Conservation (phyloP, 2,113 vertebrate species). For the Pungitius pungitius region DNA sequence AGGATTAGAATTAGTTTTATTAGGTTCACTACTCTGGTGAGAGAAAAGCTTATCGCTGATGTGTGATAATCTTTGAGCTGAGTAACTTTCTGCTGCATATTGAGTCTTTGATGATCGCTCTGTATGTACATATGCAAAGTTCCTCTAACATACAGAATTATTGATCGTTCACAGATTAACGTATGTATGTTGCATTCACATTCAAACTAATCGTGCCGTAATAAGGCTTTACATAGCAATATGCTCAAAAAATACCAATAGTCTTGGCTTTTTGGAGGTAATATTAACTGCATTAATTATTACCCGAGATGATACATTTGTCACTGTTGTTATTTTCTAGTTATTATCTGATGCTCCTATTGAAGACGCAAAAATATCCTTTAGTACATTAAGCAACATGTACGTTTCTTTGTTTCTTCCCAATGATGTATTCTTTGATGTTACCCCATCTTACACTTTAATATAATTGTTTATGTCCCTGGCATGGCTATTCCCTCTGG, state of each 20-base stretch:
- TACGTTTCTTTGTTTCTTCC: constrained; percentile 31
- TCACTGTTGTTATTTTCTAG: constrained; percentile 28
- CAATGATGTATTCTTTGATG: constrained; percentile 29
- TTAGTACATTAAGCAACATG: constrained; percentile 33
- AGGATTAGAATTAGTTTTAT: background rate
- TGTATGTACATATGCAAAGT: constrained; percentile 25
- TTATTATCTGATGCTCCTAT: constrained; percentile 29
- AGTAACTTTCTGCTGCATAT: constrained; percentile 47
- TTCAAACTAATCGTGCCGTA: constrained; percentile 48
- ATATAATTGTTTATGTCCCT: constrained; percentile 23
- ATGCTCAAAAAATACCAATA: constrained; percentile 25
- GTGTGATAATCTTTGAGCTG: constrained; percentile 33
- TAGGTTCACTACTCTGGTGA: constrained; percentile 14
- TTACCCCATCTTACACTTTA: constrained; percentile 27
- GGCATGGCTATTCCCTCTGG: constrained; percentile 9
- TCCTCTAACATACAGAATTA: constrained; percentile 17
- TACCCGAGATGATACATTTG: constrained; percentile 4
- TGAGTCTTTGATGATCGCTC: constrained; percentile 31
- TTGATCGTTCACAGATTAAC: constrained; percentile 28
- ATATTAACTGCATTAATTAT: constrained; percentile 13
- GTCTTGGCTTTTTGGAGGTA: constrained; percentile 27
- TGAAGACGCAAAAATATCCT: too few species aligned
- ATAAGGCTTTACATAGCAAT: constrained; percentile 35
- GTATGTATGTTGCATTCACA: constrained; percentile 42
- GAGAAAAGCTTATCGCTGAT: constrained; percentile 24